Percentiles rank a stretch among this genome's conserved stretches.
phyloP scores from a whole-genome alignment of 2,113 vertebrate genomes.

The Oreochromis aureus region DNA sequence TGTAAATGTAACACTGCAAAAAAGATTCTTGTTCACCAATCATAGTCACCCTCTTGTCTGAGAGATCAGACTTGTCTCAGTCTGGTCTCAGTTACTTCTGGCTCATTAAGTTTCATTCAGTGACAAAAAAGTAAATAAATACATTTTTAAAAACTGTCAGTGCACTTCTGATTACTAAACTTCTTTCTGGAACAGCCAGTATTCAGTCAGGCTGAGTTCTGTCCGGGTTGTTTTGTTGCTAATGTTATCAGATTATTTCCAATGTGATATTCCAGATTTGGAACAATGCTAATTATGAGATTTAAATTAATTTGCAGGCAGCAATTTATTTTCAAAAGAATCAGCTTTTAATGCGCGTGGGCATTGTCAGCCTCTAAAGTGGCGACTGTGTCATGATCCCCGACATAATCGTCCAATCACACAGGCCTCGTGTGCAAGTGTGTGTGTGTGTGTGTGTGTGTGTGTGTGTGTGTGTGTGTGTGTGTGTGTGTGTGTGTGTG shows the following conservation, averaged over 20 bases:
- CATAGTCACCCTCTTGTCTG: background rate
- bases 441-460: slow-evolving; percentile 3
- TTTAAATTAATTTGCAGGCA: slow-evolving; percentile 29
- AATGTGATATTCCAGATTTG: background rate
- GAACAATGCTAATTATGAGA: slow-evolving; percentile 19
- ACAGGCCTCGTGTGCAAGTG: background rate
- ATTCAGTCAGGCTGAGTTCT: background rate
- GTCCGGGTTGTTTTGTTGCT: background rate
- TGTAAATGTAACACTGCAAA: background rate
- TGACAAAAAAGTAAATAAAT: background rate
- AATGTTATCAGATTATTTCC: background rate
- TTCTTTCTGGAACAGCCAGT: background rate
- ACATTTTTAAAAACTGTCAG: background rate
- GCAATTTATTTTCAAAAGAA: slow-evolving; percentile 20
- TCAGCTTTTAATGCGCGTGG: background rate
- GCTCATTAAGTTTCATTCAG: background rate
- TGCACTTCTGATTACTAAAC: background rate
- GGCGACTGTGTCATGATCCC: background rate
- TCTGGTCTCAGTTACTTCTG: background rate
- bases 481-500: too few species aligned
- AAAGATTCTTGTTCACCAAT: background rate
- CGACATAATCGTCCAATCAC: slow-evolving; percentile 28
- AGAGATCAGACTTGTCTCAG: background rate
- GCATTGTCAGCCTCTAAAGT: background rate
- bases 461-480: background rate